Percentiles rank a stretch among this genome's conserved stretches.
These are phyloP conservation scores for Ceratothoa steindachneri DNA, from an alignment of 2,888 invertebrate genomes.

Conservation along the genomic window DNA sequence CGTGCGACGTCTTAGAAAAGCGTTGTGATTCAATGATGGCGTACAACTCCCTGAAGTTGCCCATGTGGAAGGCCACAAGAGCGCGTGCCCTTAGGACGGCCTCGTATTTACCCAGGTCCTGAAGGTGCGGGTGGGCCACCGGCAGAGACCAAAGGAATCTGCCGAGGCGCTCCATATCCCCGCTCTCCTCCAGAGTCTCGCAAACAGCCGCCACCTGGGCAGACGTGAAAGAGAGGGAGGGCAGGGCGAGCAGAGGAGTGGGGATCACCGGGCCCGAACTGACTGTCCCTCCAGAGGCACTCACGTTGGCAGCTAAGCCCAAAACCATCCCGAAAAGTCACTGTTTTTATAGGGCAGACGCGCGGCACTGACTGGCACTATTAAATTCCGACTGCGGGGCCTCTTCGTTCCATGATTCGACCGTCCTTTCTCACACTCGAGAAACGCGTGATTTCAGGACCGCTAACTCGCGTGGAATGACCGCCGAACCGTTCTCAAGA, in stretches of 20 bases:
- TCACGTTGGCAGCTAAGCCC: constrained; percentile 43
- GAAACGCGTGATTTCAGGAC: constrained; percentile 1
- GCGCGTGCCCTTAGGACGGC: constrained; percentile 80
- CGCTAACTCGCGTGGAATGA: neutral
- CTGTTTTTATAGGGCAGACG: neutral
- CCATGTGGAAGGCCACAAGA: constrained; percentile 83
- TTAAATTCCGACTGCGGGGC: neutral
- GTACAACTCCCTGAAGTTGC: constrained; percentile 83
- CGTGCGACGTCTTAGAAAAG: constrained; percentile 83
- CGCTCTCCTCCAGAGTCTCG: constrained; percentile 92
- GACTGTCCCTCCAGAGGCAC: constrained; percentile 35
- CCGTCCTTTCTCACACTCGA: neutral
- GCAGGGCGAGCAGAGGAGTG: constrained; percentile 56
- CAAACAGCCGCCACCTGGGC: constrained; percentile 85
- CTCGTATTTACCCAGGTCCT: constrained; percentile 73
- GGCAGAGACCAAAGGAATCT: constrained; percentile 87
- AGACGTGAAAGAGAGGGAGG: constrained; percentile 75
- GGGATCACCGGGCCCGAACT: constrained; percentile 41
- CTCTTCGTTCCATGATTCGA: neutral
- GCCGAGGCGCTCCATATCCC: constrained; percentile 81
- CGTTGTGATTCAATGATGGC: constrained; percentile 82
- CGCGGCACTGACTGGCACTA: neutral
- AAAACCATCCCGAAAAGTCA: constrained; percentile 36
- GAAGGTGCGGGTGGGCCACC: constrained; percentile 77
- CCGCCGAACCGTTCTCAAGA: constrained; percentile 7